A percentile compares a stretch with the other conserved stretches of the same genome.
Conservation (phyloP, 2,888 invertebrate genomes). For the Chalcis sispes region DNA sequence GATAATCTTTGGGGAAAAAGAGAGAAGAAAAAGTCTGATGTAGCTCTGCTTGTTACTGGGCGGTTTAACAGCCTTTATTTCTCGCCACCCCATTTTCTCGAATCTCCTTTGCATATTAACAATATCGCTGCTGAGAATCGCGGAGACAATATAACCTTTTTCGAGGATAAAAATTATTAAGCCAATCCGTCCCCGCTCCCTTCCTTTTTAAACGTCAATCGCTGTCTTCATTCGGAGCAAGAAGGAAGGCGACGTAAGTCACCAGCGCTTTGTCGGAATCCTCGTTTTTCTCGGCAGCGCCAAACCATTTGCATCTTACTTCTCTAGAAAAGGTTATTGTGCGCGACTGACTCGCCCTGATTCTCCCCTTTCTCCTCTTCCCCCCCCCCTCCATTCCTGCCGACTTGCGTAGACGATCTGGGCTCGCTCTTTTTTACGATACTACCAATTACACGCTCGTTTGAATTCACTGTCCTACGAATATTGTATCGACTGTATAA, state of each 20-base stretch:
- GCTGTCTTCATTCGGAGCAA: too few relatives aligned
- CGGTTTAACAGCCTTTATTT: constrained; percentile 59
- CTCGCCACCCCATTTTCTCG: constrained; percentile 74
- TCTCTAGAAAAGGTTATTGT: constrained; percentile 14
- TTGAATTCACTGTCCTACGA: constrained; percentile 74
- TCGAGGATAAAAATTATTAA: constrained; percentile 74
- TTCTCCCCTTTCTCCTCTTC: constrained; percentile 61
- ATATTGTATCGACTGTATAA: constrained; percentile 65
- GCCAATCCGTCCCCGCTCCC: constrained; percentile 60
- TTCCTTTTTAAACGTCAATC: constrained; percentile 10
- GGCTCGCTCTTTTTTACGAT: constrained; percentile 71
- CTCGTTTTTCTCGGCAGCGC: background rate
- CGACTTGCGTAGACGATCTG: constrained; percentile 25
- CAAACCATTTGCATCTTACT: background rate
- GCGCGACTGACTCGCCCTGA: constrained; percentile 52
- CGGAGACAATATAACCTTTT: constrained; percentile 58
- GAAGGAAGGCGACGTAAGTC: too few relatives aligned
- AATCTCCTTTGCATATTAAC: constrained; percentile 76
- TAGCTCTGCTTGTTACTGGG: constrained; percentile 30
- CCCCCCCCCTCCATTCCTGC: constrained; percentile 59
- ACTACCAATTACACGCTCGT: constrained; percentile 76
- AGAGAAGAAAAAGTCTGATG: constrained; percentile 24
- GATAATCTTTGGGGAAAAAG: constrained; percentile 65
- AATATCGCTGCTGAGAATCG: constrained; percentile 72
- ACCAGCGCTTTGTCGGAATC: constrained; percentile 5